phyloP scores from a whole-genome alignment of 2,113 vertebrate genomes.

The Hemiscyllium ocellatum region DNA sequence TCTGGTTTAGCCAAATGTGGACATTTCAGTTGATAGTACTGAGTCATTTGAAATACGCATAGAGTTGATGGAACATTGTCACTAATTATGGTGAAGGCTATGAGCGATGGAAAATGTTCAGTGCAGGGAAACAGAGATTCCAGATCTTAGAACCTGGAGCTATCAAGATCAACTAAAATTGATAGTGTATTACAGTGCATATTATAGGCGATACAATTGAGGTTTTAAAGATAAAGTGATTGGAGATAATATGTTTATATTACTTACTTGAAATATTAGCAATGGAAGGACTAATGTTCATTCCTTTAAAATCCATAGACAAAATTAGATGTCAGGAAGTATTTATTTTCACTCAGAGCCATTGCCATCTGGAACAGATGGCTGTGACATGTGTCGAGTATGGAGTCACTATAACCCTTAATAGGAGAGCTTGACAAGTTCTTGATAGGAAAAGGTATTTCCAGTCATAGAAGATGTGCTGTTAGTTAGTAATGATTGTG shows the following conservation, averaged over 20 bases:
- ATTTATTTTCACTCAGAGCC: background rate
- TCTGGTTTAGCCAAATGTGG: background rate
- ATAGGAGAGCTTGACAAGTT: background rate
- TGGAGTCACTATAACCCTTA: background rate
- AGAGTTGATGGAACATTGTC: background rate
- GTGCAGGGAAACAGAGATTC: background rate
- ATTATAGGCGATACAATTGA: background rate
- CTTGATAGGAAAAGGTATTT: background rate
- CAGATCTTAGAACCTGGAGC: background rate
- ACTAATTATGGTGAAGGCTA: background rate
- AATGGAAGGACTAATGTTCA: background rate
- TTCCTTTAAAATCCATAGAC: background rate
- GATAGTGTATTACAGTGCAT: background rate
- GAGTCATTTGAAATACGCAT: background rate
- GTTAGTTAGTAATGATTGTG: background rate
- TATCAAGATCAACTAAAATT: background rate
- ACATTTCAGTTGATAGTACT: background rate
- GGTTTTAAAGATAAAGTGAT: background rate
- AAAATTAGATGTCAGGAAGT: constrained; percentile 6
- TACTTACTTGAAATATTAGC: background rate
- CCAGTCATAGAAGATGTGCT: background rate
- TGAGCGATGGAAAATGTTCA: background rate
- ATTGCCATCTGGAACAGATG: background rate
- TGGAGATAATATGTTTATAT: background rate
- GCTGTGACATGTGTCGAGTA: background rate